phyloP scores from a whole-genome alignment of 2,888 invertebrate species.

The Limnephilus lunatus region DNA sequence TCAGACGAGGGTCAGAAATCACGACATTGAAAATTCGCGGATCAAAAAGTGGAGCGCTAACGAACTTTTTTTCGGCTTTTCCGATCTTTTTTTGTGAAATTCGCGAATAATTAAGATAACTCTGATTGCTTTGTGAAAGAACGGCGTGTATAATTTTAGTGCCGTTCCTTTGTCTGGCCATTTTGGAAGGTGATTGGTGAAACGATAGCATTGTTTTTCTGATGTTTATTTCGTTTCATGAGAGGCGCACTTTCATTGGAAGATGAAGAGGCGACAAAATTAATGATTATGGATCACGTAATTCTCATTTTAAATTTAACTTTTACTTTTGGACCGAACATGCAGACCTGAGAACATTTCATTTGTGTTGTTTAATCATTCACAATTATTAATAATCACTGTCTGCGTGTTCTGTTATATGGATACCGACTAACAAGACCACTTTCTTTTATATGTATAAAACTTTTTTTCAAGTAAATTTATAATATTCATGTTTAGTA shows the following conservation, averaged over 20 bases:
- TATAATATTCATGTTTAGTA: neutral
- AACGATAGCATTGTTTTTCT: neutral
- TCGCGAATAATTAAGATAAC: slow-evolving; percentile 3
- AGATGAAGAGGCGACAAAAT: neutral
- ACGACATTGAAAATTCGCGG: slow-evolving; percentile 7
- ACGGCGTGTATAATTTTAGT: neutral
- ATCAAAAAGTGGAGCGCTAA: slow-evolving; percentile 24
- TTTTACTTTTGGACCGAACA: neutral
- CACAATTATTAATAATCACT: neutral
- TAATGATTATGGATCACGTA: neutral
- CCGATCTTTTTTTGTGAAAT: slow-evolving; percentile 25
- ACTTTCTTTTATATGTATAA: neutral
- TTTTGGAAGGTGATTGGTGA: slow-evolving; percentile 9
- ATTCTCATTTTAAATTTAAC: neutral
- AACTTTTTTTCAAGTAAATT: neutral
- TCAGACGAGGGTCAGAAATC: slow-evolving; percentile 14
- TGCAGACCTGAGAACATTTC: neutral
- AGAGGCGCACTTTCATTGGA: neutral
- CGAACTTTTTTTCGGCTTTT: neutral
- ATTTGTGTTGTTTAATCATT: neutral
- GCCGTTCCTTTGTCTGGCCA: neutral
- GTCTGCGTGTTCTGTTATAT: neutral
- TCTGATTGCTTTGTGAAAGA: slow-evolving; percentile 16
- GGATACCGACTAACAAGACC: neutral
- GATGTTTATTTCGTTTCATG: neutral